Percentiles rank a stretch among this genome's conserved stretches.
Conservation (phyloP, 2,888 invertebrate genomes). For the Furcula furcula region DNA sequence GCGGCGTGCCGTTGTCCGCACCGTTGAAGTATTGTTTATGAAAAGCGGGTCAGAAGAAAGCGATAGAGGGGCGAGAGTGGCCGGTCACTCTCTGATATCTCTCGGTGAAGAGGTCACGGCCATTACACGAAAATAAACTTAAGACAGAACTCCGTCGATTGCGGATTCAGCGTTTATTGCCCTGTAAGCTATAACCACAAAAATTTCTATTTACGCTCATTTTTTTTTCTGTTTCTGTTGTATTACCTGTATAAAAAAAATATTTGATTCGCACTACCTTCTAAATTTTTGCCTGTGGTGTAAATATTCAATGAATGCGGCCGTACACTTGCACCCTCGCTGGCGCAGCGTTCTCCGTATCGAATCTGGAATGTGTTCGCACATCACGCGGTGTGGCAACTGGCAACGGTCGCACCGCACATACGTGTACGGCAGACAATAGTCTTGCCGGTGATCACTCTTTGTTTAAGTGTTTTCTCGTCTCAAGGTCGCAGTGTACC, state of each 20-base stretch:
- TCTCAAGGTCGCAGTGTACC: slow-evolving; percentile 53
- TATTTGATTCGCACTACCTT: slow-evolving; percentile 34
- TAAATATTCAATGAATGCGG: slow-evolving; percentile 29
- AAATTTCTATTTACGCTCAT: slow-evolving; percentile 65
- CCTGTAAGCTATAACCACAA: slow-evolving; percentile 56
- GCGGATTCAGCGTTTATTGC: slow-evolving; percentile 37
- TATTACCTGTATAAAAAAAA: slow-evolving; percentile 38
- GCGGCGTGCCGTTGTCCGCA: slow-evolving; percentile 53
- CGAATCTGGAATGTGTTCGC: slow-evolving; percentile 72
- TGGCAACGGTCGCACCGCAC: slow-evolving; percentile 32
- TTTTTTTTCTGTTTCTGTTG: slow-evolving; percentile 48
- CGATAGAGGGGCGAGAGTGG: slow-evolving; percentile 61
- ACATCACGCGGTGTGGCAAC: slow-evolving; percentile 40
- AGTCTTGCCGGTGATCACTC: slow-evolving; percentile 42
- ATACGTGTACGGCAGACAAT: slow-evolving; percentile 41
- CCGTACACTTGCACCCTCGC: slow-evolving; percentile 26
- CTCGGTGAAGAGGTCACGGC: slow-evolving; percentile 75
- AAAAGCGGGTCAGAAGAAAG: slow-evolving; percentile 81
- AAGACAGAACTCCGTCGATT: slow-evolving; percentile 37
- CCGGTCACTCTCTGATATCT: slow-evolving; percentile 71
- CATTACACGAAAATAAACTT: slow-evolving; percentile 58
- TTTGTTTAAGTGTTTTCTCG: slow-evolving; percentile 58
- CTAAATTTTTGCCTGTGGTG: slow-evolving; percentile 28
- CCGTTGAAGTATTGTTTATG: slow-evolving; percentile 79
- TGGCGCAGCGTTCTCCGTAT: slow-evolving; percentile 41